phyloP scores from a whole-genome alignment of 2,797 vertebrate genomes.

The Schizopygopsis pylzovi region DNA sequence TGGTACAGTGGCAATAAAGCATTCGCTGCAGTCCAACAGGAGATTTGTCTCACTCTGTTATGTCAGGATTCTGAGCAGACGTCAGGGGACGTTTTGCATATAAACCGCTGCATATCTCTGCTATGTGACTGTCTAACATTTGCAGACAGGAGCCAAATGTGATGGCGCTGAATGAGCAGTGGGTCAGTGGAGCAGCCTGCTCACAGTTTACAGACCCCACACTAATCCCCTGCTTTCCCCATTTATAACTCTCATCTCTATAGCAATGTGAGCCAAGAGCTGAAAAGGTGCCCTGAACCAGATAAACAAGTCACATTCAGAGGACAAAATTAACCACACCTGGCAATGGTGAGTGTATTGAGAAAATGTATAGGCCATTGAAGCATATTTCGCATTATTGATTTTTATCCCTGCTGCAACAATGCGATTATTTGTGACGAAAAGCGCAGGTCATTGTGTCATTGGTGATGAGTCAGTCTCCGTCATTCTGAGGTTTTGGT shows the following conservation, averaged over 20 bases:
- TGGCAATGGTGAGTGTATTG: not conserved
- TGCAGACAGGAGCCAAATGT: conserved; percentile 28
- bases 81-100: conserved; percentile 2
- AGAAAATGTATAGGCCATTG: not conserved
- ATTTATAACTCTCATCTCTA: conserved; percentile 51
- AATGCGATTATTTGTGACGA: not conserved
- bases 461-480: not conserved
- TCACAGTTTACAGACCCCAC: conserved; percentile 41
- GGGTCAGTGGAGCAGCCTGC: conserved; percentile 44
- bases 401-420: not conserved
- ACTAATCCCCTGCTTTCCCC: conserved; percentile 40
- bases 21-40: conserved; percentile 11
- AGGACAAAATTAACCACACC: not conserved
- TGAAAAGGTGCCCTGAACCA: conserved; percentile 11
- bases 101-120: conserved; percentile 22
- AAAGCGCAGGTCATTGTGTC: not conserved
- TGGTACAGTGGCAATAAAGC: conserved; percentile 1
- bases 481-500: not conserved
- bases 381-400: not conserved
- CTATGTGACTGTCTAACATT: conserved; percentile 1
- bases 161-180: conserved; percentile 38
- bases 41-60: conserved; percentile 33
- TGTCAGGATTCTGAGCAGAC: conserved; percentile 9
- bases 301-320: conserved; percentile 4
- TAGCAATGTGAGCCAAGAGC: conserved; percentile 29